Evolutionary conservation across 2,888 invertebrate genomes (phyloP).

Genomic region (Eilema griseolum): DNA sequence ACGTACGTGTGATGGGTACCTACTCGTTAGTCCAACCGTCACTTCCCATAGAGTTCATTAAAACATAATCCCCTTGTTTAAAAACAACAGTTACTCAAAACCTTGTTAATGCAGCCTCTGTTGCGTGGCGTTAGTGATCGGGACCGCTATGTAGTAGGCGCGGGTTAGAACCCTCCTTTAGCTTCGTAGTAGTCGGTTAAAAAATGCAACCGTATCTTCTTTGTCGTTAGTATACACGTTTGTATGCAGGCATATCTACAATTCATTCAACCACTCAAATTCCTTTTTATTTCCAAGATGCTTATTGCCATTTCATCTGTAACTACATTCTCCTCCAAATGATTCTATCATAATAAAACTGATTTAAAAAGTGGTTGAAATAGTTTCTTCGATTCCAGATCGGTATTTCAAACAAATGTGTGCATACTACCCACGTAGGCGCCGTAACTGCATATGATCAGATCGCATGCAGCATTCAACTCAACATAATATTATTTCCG

Average conservation of each 20-base stretch:
- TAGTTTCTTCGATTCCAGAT: background rate
- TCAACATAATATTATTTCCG: conserved; percentile 33
- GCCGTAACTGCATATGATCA: conserved; percentile 27
- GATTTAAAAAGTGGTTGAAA: background rate
- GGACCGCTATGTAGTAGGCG: too few relatives aligned
- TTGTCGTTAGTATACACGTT: too few relatives aligned
- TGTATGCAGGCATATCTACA: too few relatives aligned
- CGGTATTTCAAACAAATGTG: background rate
- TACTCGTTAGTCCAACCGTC: background rate
- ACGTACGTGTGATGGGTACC: background rate
- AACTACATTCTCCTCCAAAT: background rate
- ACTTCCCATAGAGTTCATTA: background rate
- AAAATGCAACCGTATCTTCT: too few relatives aligned
- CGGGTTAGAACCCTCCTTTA: too few relatives aligned
- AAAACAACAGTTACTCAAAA: background rate
- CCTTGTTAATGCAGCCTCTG: too few relatives aligned
- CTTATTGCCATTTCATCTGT: background rate
- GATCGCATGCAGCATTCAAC: conserved; percentile 36
- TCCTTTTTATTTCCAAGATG: background rate
- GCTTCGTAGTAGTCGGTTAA: too few relatives aligned
- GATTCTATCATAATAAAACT: background rate
- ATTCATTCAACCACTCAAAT: background rate
- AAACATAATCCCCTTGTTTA: background rate
- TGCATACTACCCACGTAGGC: conserved; percentile 2
- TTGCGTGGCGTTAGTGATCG: too few relatives aligned